Percentiles rank a stretch among this genome's conserved stretches.
These are phyloP conservation scores for Menidia menidia DNA, from an alignment of 2,797 vertebrate species.

Conservation along the genomic window DNA sequence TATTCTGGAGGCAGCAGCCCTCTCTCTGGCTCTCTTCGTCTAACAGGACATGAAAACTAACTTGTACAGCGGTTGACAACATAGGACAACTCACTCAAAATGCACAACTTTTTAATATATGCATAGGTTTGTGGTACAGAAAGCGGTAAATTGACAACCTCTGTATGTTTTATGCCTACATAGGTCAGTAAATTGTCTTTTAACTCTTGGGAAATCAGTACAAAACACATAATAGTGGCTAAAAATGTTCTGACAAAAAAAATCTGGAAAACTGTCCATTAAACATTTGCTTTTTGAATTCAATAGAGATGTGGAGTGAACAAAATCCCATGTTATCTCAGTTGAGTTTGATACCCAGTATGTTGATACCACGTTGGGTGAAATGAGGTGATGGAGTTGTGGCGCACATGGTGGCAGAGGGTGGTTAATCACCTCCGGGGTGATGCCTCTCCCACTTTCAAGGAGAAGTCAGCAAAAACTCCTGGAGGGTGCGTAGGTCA, in stretches of 20 bases:
- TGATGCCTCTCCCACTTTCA: not conserved
- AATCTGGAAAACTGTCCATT: not conserved
- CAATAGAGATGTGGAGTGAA: not conserved
- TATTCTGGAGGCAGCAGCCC: slow-evolving; percentile 54
- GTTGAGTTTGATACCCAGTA: too few relatives aligned
- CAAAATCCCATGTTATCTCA: not conserved
- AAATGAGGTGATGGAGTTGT: not conserved
- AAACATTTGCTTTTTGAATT: slow-evolving; percentile 3
- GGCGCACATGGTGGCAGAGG: not conserved
- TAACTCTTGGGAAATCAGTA: slow-evolving; percentile 18
- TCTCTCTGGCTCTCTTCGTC: slow-evolving; percentile 43
- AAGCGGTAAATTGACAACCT: slow-evolving; percentile 27
- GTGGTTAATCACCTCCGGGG: not conserved
- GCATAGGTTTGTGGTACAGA: slow-evolving; percentile 11
- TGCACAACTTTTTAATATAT: not conserved
- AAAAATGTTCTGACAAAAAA: slow-evolving; percentile 22
- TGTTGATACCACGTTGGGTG: not conserved
- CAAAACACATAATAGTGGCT: slow-evolving; percentile 26
- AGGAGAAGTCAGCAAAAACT: not conserved
- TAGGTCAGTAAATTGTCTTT: slow-evolving; percentile 19
- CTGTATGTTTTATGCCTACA: slow-evolving; percentile 22
- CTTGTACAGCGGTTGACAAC: slow-evolving; percentile 27
- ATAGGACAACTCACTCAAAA: slow-evolving; percentile 14
- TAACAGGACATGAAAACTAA: slow-evolving; percentile 42
- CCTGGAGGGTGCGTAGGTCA: not conserved